Evolutionary conservation across 2,113 vertebrate species (phyloP), one percentile per base, ranked within the genome.

Genomic region (Erythrocercus mccallii): DNA sequence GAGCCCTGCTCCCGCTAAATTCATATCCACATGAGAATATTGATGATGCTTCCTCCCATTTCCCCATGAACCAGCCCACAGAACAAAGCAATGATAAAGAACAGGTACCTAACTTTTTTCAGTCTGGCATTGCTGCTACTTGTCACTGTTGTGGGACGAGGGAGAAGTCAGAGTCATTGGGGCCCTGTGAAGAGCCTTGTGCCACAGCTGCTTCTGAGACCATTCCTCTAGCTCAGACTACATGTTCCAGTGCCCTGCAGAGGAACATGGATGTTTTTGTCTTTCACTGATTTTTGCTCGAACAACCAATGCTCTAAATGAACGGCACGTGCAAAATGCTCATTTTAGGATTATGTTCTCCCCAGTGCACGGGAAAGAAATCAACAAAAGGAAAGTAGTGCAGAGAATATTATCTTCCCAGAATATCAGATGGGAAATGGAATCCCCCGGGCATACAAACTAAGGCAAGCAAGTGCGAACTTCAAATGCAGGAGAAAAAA

Each of bases 1-100:
- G 0, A 35, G 57, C 22, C 25, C 56, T 57, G 18, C 12, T 83
- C 25, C 54, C 65, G 45, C 38, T 70, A 24, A 37, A 50, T 62
- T 89, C 1, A 0, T 14, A 58, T 66, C 42, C 2, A 2, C 12
- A 8, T 33, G 12, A 60, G 27, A 9, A 47, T 20, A 25, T 25
- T 31, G 53, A 18, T 3, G 4, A 30, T 40, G 33, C 51, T 95
- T 61, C 48, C 44, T 58, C 27, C 25, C 11, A 58, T 47, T 64
- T 47, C 18, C 28, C 35, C 7, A 2, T 15, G 54, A 84, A 64
- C n/a, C 48, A 68, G 27, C 48, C 33, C 38, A 25, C 17, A n/a
- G 61, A 79, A 54, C 17, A 87, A 71, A 87, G 27, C 16, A 18
- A 1, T 28, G 33, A 14, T 45, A 66, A 66, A 15, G 37, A 77